Conservation (phyloP, 2,888 invertebrate genomes). For the Andrena haemorrhoa region DNA sequence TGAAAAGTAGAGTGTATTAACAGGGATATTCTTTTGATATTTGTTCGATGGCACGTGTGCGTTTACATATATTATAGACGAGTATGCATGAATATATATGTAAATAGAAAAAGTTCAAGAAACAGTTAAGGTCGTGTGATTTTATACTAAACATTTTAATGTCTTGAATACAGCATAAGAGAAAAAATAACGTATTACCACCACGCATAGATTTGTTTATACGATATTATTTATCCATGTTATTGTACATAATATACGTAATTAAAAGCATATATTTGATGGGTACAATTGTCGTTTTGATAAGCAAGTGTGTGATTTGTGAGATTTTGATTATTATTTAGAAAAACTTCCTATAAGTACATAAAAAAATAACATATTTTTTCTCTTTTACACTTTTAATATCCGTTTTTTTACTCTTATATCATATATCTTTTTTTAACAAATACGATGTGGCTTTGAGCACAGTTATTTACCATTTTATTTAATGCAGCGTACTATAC, state of each 20-base stretch:
- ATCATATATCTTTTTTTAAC: slow-evolving; percentile 9
- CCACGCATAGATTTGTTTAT: slow-evolving; percentile 70
- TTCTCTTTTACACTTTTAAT: slow-evolving; percentile 13
- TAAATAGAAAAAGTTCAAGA: slow-evolving; percentile 19
- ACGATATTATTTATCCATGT: slow-evolving; percentile 73
- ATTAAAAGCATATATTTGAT: slow-evolving; percentile 72
- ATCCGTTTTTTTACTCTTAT: not conserved
- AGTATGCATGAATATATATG: slow-evolving; percentile 18
- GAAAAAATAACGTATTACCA: slow-evolving; percentile 73
- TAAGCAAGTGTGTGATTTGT: slow-evolving; percentile 45
- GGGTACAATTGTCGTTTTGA: slow-evolving; percentile 68
- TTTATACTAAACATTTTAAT: slow-evolving; percentile 65
- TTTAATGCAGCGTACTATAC: slow-evolving; percentile 23
- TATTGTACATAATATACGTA: slow-evolving; percentile 74
- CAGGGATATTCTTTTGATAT: slow-evolving; percentile 5
- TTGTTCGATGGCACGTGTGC: slow-evolving; percentile 16
- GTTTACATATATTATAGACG: slow-evolving; percentile 25
- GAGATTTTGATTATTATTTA: slow-evolving; percentile 51
- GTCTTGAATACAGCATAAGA: slow-evolving; percentile 69
- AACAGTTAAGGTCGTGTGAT: slow-evolving; percentile 64
- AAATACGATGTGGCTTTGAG: slow-evolving; percentile 1
- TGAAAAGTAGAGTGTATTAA: slow-evolving; percentile 1
- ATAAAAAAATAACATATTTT: slow-evolving; percentile 31
- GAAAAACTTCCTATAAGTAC: slow-evolving; percentile 41
- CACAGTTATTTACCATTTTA: slow-evolving; percentile 17